Base-by-base conservation (phyloP, 2,113 vertebrate genomes). In the Garra rufa region DNA sequence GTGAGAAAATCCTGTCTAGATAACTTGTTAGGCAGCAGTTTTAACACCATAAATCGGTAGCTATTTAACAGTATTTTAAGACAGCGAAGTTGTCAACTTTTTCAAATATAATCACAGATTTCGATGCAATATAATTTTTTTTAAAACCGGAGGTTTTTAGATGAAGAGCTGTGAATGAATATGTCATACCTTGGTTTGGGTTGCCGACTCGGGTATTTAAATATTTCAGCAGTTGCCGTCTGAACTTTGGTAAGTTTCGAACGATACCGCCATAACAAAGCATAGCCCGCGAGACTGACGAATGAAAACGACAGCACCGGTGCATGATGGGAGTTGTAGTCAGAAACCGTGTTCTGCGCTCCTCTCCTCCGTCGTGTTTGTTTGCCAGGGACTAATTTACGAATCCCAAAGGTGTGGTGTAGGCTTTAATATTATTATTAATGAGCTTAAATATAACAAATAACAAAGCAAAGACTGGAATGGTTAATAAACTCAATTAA, bases 201-300 rank as follows among this genome's bases (percentile, higher is more conserved):
- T 26, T 14, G 10, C 81, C 81, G 88, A 88, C 89, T 90, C 88
- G 78, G 61, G 85, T 79, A 67, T 81, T 81, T 85, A 34, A 24
- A 52, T 57, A 81, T 82, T 3, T 15, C 24, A 24, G 21, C 26
- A 78, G 10, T 78, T 70, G 26, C 81, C 50, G 1, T 63, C 24
- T 81, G 44, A 85, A 83, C 48, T 69, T 59, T 34, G 63, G 85
- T 24, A 84, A 78, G 15, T 80, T 93, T 93, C 87, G 73, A 94
- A 94, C 87, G 41, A 88, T 91, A 88, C 92, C 94, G 94, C 94
- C 94, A 94, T 92, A 88, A 85, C 90, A 92, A 93, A 91, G 90
- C 92, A 90, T 91, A 93, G 91, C 94, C 92, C 94, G 94, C 94
- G 93, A 94, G 91, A 93, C 48, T 50, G 81, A 55, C 79, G 78